Base-by-base conservation (phyloP, 1,140 invertebrate species). In the Andricus grossulariae region DNA sequence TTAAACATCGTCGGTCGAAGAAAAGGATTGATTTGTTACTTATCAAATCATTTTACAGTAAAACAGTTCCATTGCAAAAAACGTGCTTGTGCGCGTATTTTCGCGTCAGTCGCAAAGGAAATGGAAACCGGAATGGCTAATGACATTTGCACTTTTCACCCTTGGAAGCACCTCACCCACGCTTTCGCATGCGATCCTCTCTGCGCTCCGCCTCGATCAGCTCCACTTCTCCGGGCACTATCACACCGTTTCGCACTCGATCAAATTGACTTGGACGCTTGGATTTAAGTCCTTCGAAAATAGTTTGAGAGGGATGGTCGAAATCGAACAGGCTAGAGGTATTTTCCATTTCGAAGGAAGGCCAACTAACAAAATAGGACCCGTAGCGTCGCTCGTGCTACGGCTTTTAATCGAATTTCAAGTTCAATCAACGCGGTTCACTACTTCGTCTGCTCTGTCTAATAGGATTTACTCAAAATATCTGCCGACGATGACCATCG, bases 111-210 rank as follows among this genome's bases (percentile, higher is more conserved):
- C 72, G n/a, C 12, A 54, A 51, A 32, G 71, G 75, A 81, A 81
- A 78, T 66, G 71, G 55, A 79, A 79, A 75, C 51, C 71, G 52
- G 39, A 78, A 78, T 72, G 74, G 74, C 72, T 83, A 81, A 83
- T 83, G 79, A 81, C 79, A 78, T 79, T 83, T 79, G 75, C 77
- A 78, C 79, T 74, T 78, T 81, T 79, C 75, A 55, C 60, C 71
- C 74, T 75, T 66, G 39, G 76, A 49, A 6, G 18, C 2, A 8
- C 16, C n/a, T 66, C 32, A 8, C n/a, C n/a, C 16, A 18, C n/a
- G 21, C 2, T 39, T 66, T 66, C 39, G 60, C 60, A 66, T 66
- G n/a, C 25, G 50, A 55, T 11, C 39, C 71, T 71, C 18, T 32
- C 25, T 32, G 25, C 25, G 25, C 25, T 32, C 25, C 25, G 25